A percentile compares a stretch with the other conserved stretches of the same genome.
phyloP scores from a whole-genome alignment of 37 sponge, comb jelly and placozoan species.

The Ianthella basta region DNA sequence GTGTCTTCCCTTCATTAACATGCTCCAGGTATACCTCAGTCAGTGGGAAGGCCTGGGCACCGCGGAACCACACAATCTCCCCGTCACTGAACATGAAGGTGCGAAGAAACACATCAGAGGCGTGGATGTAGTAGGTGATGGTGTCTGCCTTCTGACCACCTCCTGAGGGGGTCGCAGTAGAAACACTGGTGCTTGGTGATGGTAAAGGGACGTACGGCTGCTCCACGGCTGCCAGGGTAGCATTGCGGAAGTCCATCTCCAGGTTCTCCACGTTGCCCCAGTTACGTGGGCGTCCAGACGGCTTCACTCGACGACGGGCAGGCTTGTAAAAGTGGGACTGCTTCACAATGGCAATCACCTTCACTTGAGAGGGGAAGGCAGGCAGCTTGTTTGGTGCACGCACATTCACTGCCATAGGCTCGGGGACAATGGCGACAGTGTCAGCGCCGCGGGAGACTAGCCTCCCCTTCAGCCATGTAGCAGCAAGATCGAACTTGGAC shows the following conservation, averaged over 20 bases:
- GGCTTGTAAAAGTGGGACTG: background rate
- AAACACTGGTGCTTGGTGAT: too few relatives aligned
- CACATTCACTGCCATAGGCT: background rate
- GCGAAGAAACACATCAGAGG: constrained; percentile 41
- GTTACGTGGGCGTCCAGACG: background rate
- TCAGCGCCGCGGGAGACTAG: background rate
- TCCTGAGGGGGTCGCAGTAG: background rate
- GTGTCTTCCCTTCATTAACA: background rate
- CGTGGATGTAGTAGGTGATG: background rate
- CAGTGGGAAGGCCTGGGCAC: constrained; percentile 33
- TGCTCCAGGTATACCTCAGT: constrained; percentile 34
- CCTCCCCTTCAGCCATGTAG: constrained; percentile 21
- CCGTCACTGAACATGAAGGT: constrained; percentile 36
- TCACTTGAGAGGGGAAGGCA: background rate
- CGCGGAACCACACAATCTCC: constrained; percentile 65
- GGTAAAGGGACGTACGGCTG: background rate
- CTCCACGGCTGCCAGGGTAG: constrained; percentile 1
- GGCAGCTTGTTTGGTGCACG: background rate
- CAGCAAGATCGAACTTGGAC: background rate
- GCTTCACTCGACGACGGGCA: too few relatives aligned
- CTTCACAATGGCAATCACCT: background rate
- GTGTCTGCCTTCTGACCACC: background rate
- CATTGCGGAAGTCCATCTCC: background rate
- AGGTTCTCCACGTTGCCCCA: constrained; percentile 5
- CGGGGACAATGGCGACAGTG: background rate